Evolutionary conservation across 2,113 vertebrate genomes (phyloP), one percentile per base, ranked within the genome.

Genomic region (Barnardius zonarius): DNA sequence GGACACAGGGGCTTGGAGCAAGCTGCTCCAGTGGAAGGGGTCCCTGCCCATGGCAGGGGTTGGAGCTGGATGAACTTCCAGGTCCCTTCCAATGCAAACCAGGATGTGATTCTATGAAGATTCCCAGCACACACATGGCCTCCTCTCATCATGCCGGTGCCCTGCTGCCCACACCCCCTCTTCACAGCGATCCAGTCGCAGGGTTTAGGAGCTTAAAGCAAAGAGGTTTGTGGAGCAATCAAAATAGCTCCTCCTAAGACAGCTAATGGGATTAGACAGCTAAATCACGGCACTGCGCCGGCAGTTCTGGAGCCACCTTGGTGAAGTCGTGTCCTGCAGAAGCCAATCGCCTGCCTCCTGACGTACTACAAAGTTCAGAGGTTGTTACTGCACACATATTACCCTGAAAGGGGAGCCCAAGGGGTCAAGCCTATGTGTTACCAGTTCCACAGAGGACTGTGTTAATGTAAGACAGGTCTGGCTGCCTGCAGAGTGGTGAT

Each of bases 171-270:
- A 33, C 52, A 24, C 17, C 70, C 48, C 51, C 52, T 17, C 51
- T 20, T 6, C 13, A 3, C 57, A 12, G 54, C 1, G 30, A 13
- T 22, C 61, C 57, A 48, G 73, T 6, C 39, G 22, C 11, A 0
- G 48, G 17, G 75, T 48, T 93, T 46, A 96, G 13, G 51, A 91
- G 92, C 95, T 97, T 97, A 96, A 33, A 70, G 91, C 87, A 95
- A 93, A 95, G 94, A 94, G 95, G 76, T 94, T 57, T 96, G 86
- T 73, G 75, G 62, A 5, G 49, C 76, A 83, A 72, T 88, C 51
- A 92, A 79, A 97, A 96, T 94, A 97, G 95, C 67, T 69, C n/a
- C 64, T 72, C 27, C 70, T 96, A 93, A 91, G 85, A 2, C 92
- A 66, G 82, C 72, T 96, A 33, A 95, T 0, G 12, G 85, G 96